These are phyloP conservation scores for Rotaria socialis DNA, from an alignment of 2,888 invertebrate species.

Conservation along the genomic window DNA sequence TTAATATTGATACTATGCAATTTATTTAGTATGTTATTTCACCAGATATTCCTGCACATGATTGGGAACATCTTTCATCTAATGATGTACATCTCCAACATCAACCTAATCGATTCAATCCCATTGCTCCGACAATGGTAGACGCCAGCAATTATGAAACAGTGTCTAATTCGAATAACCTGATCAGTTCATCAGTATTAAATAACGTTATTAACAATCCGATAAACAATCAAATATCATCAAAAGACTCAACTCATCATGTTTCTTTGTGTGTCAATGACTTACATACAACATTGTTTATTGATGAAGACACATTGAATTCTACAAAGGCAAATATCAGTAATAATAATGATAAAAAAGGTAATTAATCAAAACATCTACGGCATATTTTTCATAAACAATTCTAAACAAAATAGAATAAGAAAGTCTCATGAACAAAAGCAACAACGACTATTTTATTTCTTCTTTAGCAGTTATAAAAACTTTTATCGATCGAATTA, in stretches of 20 bases:
- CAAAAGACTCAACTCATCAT: background rate
- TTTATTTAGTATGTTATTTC: background rate
- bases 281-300: slow-evolving; percentile 30
- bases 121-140: background rate
- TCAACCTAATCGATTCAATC: slow-evolving; percentile 8
- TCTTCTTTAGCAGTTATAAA: background rate
- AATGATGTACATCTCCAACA: background rate
- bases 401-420: background rate
- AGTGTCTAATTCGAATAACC: background rate
- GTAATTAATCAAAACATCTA: background rate
- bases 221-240: slow-evolving; percentile 2
- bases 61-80: background rate
- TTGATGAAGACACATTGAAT: slow-evolving; percentile 9
- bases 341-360: background rate
- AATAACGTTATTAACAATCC: background rate
- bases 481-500: background rate
- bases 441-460: background rate
- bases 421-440: background rate
- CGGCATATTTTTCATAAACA: background rate
- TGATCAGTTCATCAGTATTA: background rate
- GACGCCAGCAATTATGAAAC: background rate
- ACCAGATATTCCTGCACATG: background rate
- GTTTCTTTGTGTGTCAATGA: slow-evolving; percentile 34
- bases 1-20: background rate
- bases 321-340: background rate